Base-by-base conservation (phyloP, 2,113 vertebrate species). In the Panthera tigris region DNA sequence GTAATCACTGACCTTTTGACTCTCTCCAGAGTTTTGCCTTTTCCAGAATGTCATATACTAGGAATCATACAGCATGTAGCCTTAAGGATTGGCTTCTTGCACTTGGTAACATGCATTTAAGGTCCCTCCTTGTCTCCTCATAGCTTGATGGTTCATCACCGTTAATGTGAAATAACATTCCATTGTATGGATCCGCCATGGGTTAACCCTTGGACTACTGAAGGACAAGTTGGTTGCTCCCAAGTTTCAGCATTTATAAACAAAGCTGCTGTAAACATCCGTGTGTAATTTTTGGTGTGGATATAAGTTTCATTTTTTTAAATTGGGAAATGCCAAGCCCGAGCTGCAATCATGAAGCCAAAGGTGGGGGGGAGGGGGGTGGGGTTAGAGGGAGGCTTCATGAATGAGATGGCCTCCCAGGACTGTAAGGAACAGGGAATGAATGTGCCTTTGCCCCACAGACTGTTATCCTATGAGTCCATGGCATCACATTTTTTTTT, bases 291-390 rank as follows among this genome's bases (percentile, higher is more conserved):
- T n/a, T 80, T 71, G 50, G 21, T 23, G 52, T 41, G 66, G 11
- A 29, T 4, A 4, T n/a, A 61, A 45, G n/a, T 73, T 55, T 71
- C 81, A 31, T 33, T 61, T 41, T 12, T 8, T 61, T 55, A 0
- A 61, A 16, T 0, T 61, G 71, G 16, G 48, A 61, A 82, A 85
- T 33, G 16, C 41, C 33, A 29, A 83, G 45, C 14, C 25, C 55
- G 63, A 78, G 5, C 29, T 68, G 1, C n/a, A 8, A 1, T 79
- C 29, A 2, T 9, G 5, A 81, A 63, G 45, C 48, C 33, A 96
- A 74, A 97, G 4, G 4, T 0, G 0, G 4, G 13, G 12, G 4
- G 8, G 1, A 1, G 0, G 0, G 27, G 16, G 19, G 8, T 5
- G 15, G 7, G 15, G 14, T 29, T 0, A 74, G 13, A 25, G 39